Base-by-base conservation (phyloP, 2,888 invertebrate genomes). In the Lithophane leautieri region DNA sequence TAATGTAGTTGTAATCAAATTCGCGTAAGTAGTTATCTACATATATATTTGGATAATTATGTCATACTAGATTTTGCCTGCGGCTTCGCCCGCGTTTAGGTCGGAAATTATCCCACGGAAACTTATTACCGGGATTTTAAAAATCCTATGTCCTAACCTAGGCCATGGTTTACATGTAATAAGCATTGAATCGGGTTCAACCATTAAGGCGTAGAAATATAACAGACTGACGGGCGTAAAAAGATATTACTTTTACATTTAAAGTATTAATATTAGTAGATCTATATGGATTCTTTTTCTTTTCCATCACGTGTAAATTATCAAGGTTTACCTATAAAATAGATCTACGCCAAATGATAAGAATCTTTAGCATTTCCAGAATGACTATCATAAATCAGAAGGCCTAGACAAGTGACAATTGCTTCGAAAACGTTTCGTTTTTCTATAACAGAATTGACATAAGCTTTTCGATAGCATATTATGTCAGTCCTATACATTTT, bases 371-470 rank as follows among this genome's bases (percentile, higher is more conserved):
- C 44, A 47, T 52, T 75, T 40, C 34, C 34, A 9, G 22, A 44
- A 22, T 54, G 22, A 34, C 34, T 54, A 6, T 22, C 16, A 76
- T 54, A 54, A 54, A 67, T 67, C 44, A 61, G 40, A n/a, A n/a
- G n/a, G n/a, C n/a, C n/a, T n/a, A n/a, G n/a, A n/a, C n/a, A n/a
- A n/a, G n/a, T n/a, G n/a, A n/a, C n/a, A n/a, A n/a, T n/a, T n/a
- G n/a, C n/a, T n/a, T n/a, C n/a, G n/a, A n/a, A n/a, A n/a, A n/a
- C n/a, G n/a, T n/a, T n/a, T n/a, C n/a, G n/a, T n/a, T n/a, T n/a
- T n/a, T n/a, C n/a, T n/a, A n/a, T n/a, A n/a, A n/a, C n/a, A n/a
- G n/a, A n/a, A n/a, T n/a, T n/a, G n/a, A n/a, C n/a, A n/a, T n/a
- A n/a, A n/a, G n/a, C n/a, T n/a, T n/a, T n/a, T n/a, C n/a, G n/a